A percentile compares a stretch with the other conserved stretches of the same genome.
phyloP scores from a whole-genome alignment of 2,797 vertebrate species.

The Pygocentrus nattereri region DNA sequence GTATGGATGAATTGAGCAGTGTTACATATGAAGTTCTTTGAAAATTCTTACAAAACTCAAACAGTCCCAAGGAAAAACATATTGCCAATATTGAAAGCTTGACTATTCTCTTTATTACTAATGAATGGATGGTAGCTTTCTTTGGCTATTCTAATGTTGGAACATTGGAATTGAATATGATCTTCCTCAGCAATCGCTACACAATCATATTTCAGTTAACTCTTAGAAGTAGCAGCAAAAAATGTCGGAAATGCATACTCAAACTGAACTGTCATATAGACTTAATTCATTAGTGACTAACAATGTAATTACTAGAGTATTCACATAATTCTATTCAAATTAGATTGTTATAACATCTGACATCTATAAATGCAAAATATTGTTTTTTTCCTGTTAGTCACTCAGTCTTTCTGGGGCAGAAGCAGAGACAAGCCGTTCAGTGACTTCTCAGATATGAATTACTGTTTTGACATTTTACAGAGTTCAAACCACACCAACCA shows the following conservation, averaged over 20 bases:
- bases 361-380: neutral
- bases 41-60: neutral
- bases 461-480: conserved; percentile 74
- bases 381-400: neutral
- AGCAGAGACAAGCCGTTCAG: conserved; percentile 37
- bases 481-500: conserved; percentile 70
- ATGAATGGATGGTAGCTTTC: neutral
- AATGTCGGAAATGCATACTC: too few species aligned
- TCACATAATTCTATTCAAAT: neutral
- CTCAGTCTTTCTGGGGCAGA: neutral
- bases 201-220: too few species aligned
- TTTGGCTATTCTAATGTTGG: neutral
- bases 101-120: neutral
- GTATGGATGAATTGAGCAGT: neutral
- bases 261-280: too few species aligned
- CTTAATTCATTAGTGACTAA: too few species aligned
- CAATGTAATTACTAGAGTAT: too few species aligned
- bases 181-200: conserved; percentile 32
- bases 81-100: neutral
- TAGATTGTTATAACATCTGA: neutral
- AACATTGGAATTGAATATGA: neutral
- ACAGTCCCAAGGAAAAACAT: neutral
- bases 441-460: conserved; percentile 68
- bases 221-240: too few species aligned
- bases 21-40: neutral